Conservation (phyloP, 1,140 invertebrate genomes). For the Asobara japonica region DNA sequence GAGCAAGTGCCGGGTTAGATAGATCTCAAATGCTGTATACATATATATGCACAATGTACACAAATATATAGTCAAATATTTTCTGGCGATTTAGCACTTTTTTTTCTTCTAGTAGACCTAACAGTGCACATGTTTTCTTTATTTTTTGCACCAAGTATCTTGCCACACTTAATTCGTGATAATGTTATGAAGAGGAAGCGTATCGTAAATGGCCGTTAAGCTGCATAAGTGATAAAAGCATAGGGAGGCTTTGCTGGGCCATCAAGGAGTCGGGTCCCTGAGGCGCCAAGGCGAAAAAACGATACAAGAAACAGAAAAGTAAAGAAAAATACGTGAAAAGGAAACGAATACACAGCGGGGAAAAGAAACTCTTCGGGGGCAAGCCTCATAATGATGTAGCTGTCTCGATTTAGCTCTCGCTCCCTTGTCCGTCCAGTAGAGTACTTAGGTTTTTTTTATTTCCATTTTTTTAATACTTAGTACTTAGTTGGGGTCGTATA, state of each 20-base stretch:
- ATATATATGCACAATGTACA: too few species aligned
- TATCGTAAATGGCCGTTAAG: not conserved
- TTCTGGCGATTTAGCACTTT: too few species aligned
- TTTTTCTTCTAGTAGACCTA: too few species aligned
- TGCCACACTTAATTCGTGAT: too few species aligned
- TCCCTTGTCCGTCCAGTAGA: constrained; percentile 40
- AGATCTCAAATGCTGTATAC: too few species aligned
- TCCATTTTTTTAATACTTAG: too few species aligned
- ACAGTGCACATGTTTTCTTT: too few species aligned
- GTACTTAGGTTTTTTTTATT: too few species aligned
- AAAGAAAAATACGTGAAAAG: not conserved
- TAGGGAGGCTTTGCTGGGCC: constrained; percentile 21
- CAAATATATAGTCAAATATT: too few species aligned
- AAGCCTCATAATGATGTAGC: constrained; percentile 47
- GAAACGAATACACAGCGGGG: constrained; percentile 1
- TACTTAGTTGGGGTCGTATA: constrained; percentile 37
- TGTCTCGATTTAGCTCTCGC: constrained; percentile 45
- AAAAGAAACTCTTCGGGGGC: constrained; percentile 22
- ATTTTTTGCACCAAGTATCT: too few species aligned
- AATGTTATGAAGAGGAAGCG: too few species aligned
- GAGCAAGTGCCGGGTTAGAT: too few species aligned
- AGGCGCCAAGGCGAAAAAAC: constrained; percentile 12
- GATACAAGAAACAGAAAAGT: not conserved
- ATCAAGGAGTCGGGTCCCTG: constrained; percentile 30
- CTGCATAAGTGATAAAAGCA: constrained; percentile 16